phyloP scores from a whole-genome alignment of 53 echinoderm and acorn worm species.

The Luidia sarsii region DNA sequence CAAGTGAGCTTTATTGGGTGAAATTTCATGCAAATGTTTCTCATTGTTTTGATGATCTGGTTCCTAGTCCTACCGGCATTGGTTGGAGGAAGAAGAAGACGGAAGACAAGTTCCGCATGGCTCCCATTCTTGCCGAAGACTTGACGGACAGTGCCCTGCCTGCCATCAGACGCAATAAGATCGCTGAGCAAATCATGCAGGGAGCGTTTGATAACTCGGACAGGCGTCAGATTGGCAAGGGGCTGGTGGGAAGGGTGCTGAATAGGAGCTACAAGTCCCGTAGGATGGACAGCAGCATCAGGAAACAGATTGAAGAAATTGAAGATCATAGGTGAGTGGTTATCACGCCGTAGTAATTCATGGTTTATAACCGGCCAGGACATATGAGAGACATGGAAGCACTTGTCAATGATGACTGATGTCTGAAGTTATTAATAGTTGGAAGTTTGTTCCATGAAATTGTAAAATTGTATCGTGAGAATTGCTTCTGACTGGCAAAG shows the following conservation, averaged over 20 bases:
- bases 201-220: conserved; percentile 87
- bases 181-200: conserved; percentile 89
- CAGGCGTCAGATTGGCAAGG: conserved; percentile 92
- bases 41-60: too few species aligned
- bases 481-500: too few species aligned
- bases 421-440: neutral
- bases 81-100: conserved; percentile 89
- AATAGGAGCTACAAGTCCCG: conserved; percentile 80
- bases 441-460: neutral
- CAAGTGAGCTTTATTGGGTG: too few species aligned
- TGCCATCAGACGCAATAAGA: conserved; percentile 83
- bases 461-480: too few species aligned
- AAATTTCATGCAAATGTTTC: too few species aligned
- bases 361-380: too few species aligned
- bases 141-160: conserved; percentile 29
- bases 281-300: conserved; percentile 92
- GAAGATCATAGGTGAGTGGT: conserved; percentile 87
- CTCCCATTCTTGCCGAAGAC: conserved; percentile 70
- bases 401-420: too few species aligned
- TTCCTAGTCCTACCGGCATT: conserved; percentile 85
- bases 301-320: conserved; percentile 94
- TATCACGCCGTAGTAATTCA: too few species aligned
- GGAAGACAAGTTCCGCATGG: conserved; percentile 85
- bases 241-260: conserved; percentile 91
- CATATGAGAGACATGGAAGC: too few species aligned